Conservation (phyloP, 2,797 vertebrate genomes). For the Sebastes hubbsi region DNA sequence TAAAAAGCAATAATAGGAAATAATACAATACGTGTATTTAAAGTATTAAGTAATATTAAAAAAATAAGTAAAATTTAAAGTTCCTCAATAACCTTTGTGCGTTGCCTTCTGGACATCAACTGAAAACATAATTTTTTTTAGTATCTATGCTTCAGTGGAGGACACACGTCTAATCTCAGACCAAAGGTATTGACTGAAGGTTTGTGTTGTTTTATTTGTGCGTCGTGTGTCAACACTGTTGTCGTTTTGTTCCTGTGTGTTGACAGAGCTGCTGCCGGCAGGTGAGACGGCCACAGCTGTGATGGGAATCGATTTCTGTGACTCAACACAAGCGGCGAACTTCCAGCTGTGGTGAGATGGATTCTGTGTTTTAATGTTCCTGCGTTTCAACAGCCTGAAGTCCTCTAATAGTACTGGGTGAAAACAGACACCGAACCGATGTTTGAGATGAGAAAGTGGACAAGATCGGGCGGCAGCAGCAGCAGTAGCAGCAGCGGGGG, state of each 20-base stretch:
- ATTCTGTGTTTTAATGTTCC: neutral
- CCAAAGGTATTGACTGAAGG: neutral
- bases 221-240: neutral
- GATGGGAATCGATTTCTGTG: slow-evolving; percentile 98
- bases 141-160: neutral
- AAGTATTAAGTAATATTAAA: too few relatives aligned
- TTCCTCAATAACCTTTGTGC: neutral
- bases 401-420: neutral
- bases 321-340: slow-evolving; percentile 96
- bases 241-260: neutral
- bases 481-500: too few relatives aligned
- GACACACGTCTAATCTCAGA: neutral
- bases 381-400: neutral
- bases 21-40: neutral
- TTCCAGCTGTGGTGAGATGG: slow-evolving; percentile 94
- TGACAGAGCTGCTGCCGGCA: slow-evolving; percentile 87
- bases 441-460: too few relatives aligned
- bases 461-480: too few relatives aligned
- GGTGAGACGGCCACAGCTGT: slow-evolving; percentile 86
- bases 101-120: neutral
- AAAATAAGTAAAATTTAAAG: too few relatives aligned
- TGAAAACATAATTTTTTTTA: neutral
- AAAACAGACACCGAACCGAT: neutral
- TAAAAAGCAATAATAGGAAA: neutral
- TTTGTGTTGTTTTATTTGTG: neutral